Percentiles rank a stretch among this genome's conserved stretches.
phyloP scores from a whole-genome alignment of 2,888 invertebrate species.

The Nycteola revayana region DNA sequence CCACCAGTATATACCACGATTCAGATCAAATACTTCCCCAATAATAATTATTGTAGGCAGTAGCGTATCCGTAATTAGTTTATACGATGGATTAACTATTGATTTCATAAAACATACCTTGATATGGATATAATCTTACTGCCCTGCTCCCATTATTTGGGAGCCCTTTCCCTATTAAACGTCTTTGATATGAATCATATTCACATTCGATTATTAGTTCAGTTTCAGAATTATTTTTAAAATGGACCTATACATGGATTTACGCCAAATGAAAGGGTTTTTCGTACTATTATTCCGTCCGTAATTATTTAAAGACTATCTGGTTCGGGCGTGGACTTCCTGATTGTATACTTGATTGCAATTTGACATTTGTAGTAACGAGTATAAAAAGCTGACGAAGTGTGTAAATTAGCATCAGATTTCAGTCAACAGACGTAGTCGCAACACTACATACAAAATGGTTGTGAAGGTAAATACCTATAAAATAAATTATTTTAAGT shows the following conservation, averaged over 20 bases:
- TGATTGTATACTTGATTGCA: conserved; percentile 32
- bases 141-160: too few relatives aligned
- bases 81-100: too few relatives aligned
- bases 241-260: conserved; percentile 23
- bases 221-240: too few relatives aligned
- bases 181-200: too few relatives aligned
- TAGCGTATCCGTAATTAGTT: too few relatives aligned
- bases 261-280: conserved; percentile 16
- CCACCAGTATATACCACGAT: too few relatives aligned
- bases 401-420: conserved; percentile 38
- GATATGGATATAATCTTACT: too few relatives aligned
- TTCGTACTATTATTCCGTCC: conserved; percentile 23
- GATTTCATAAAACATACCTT: too few relatives aligned
- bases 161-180: too few relatives aligned
- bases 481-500: neutral
- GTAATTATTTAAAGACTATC: conserved; percentile 27
- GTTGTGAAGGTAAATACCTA: conserved; percentile 66
- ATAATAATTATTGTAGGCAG: too few relatives aligned
- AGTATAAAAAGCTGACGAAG: conserved; percentile 46
- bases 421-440: conserved; percentile 52
- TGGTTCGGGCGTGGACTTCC: conserved; percentile 32
- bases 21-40: too few relatives aligned
- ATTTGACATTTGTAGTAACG: conserved; percentile 11
- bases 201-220: too few relatives aligned
- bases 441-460: conserved; percentile 52